Base-by-base conservation (phyloP, 2,113 vertebrate species). In the Bothrops jararaca region DNA sequence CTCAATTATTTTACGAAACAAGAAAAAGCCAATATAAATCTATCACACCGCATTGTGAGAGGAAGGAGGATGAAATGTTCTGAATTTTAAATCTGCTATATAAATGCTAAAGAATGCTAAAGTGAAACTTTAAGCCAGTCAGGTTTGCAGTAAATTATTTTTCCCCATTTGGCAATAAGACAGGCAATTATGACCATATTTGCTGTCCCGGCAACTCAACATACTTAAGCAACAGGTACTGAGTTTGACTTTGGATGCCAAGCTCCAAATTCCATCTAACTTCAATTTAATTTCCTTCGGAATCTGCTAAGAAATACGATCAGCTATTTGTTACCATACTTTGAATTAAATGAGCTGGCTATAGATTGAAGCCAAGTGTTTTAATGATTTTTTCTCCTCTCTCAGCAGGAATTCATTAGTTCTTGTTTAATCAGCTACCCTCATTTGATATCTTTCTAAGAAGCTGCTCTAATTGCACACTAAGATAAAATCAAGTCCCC, bases 331-430 rank as follows among this genome's bases (percentile, higher is more conserved):
- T 94, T 92, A 90, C 85, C 92, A 86, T 92, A 85, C 93, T 95
- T 95, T 89, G 90, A 95, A 92, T 64, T 39, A 89, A 95, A 92
- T 48, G 23, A 42, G 89, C 85, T 34, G 20, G 91, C 94, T 87
- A 52, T 95, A 80, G 85, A 92, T 95, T 94, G 89, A 96, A 96
- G 94, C 94, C 90, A 90, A 39, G 64, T 54, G 92, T 54, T 91
- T 92, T 96, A 97, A 96, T 95, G 95, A 96, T 96, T 96, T 64
- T 42, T 50, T 3, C 5, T 3, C 8, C 22, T 20, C 85, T 92
- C 92, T 95, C 93, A 57, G 0, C 69, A 22, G 89, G 92, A 95
- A 96, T 95, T 96, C 64, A 80, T 95, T 94, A 94, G 96, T 42
- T 90, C 93, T 92, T 94, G 94, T 93, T 96, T 96, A 94, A 94